These are phyloP conservation scores for Craterocephalus amniculus DNA, from an alignment of 2,797 vertebrate genomes.

Conservation along the genomic window DNA sequence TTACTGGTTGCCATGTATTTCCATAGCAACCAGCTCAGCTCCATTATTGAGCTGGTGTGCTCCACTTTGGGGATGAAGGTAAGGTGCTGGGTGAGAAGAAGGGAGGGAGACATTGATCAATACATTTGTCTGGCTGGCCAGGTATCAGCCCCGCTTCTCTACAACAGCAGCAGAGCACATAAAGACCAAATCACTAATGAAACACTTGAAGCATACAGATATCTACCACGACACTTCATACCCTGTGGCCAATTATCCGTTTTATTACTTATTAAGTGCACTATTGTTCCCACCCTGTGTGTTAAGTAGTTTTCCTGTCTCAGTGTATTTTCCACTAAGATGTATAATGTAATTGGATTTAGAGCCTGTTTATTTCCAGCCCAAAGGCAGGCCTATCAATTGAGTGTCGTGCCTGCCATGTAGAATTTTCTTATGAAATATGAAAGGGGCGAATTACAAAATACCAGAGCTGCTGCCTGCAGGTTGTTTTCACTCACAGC, in stretches of 20 bases:
- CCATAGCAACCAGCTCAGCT: slow-evolving; percentile 98
- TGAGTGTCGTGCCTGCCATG: slow-evolving; percentile 67
- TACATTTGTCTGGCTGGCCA: slow-evolving; percentile 67
- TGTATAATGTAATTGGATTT: slow-evolving; percentile 79
- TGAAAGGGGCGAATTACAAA: slow-evolving; percentile 71
- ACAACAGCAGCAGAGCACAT: slow-evolving; percentile 47
- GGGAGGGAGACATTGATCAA: slow-evolving; percentile 64
- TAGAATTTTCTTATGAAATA: slow-evolving; percentile 74
- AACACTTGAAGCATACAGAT: slow-evolving; percentile 51
- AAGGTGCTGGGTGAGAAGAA: slow-evolving; percentile 66
- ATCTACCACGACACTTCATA: slow-evolving; percentile 48
- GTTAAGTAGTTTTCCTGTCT: slow-evolving; percentile 70
- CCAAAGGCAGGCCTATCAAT: slow-evolving; percentile 67
- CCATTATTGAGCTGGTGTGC: slow-evolving; percentile 99
- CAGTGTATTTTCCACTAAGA: slow-evolving; percentile 74
- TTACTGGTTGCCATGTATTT: slow-evolving; percentile 99
- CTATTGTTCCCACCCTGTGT: slow-evolving; percentile 69
- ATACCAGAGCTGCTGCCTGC: slow-evolving; percentile 54
- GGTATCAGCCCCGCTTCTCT: slow-evolving; percentile 36
- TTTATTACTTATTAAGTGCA: slow-evolving; percentile 76
- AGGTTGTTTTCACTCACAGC: slow-evolving; percentile 66
- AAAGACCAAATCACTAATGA: slow-evolving; percentile 48
- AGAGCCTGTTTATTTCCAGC: slow-evolving; percentile 70
- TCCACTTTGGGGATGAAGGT: slow-evolving; percentile 99
- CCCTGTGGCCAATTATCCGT: slow-evolving; percentile 64